Evolutionary conservation across 2,888 invertebrate species (phyloP).

Genomic region (Miltochrista miniata): DNA sequence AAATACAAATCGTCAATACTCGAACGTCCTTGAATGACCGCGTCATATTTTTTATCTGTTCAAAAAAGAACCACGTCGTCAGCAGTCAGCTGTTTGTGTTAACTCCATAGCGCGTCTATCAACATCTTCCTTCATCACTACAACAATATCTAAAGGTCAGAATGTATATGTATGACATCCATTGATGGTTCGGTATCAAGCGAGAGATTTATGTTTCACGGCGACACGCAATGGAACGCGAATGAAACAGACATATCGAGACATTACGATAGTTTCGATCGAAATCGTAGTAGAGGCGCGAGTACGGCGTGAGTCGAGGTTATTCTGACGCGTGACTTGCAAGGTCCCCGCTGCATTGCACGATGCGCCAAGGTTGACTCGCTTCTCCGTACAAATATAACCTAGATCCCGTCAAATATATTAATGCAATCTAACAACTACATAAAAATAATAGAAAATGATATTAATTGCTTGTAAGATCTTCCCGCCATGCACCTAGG

Average conservation of each 20-base stretch:
- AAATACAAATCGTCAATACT: conserved; percentile 68
- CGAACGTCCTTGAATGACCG: conserved; percentile 79
- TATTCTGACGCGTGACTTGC: conserved; percentile 84
- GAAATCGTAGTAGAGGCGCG: conserved; percentile 63
- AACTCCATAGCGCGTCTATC: conserved; percentile 74
- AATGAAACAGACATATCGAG: conserved; percentile 22
- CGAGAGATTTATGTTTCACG: not conserved
- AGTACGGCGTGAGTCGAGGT: conserved; percentile 81
- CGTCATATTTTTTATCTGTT: conserved; percentile 77
- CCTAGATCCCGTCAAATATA: conserved; percentile 47
- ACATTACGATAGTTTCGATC: conserved; percentile 47
- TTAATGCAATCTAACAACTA: conserved; percentile 23
- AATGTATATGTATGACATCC: conserved; percentile 28
- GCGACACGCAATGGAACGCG: conserved; percentile 56
- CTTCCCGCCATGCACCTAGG: conserved; percentile 37
- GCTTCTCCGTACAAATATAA: conserved; percentile 66
- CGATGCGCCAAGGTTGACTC: conserved; percentile 83
- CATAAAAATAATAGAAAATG: not conserved
- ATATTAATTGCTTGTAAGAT: not conserved
- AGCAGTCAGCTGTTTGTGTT: conserved; percentile 81
- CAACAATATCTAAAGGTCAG: conserved; percentile 29
- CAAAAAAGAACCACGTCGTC: conserved; percentile 72
- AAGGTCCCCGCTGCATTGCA: conserved; percentile 83
- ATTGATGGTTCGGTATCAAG: conserved; percentile 37
- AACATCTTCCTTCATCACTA: conserved; percentile 59